Conservation (phyloP, 2,113 vertebrate genomes). For the Gambusia affinis region DNA sequence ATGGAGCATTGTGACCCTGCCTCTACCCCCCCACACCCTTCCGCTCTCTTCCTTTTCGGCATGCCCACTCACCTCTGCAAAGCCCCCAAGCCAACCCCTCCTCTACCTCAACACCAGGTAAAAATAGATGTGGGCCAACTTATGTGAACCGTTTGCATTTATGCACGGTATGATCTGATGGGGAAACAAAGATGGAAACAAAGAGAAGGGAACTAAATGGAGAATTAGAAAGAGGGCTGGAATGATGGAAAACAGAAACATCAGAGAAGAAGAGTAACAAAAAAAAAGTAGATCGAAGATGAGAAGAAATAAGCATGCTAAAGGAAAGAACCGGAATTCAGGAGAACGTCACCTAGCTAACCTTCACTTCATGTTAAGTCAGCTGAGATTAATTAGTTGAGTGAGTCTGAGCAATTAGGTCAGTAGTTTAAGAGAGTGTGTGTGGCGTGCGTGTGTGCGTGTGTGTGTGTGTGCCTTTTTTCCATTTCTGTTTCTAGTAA, state of each 20-base stretch:
- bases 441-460: slow-evolving; percentile 37
- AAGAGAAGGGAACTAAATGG: slow-evolving; percentile 2
- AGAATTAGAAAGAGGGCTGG: neutral
- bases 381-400: slow-evolving; percentile 92
- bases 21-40: slow-evolving; percentile 41
- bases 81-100: slow-evolving; percentile 2
- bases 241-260: neutral
- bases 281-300: neutral
- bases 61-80: slow-evolving; percentile 72
- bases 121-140: slow-evolving; percentile 77
- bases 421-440: slow-evolving; percentile 68
- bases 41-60: slow-evolving; percentile 39
- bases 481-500: slow-evolving; percentile 4
- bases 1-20: slow-evolving; percentile 86
- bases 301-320: slow-evolving; percentile 1
- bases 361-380: slow-evolving; percentile 90
- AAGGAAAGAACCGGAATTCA: slow-evolving; percentile 74
- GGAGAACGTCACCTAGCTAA: slow-evolving; percentile 88
- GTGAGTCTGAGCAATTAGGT: slow-evolving; percentile 86
- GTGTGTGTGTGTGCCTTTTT: slow-evolving; percentile 7
- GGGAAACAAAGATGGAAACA: neutral
- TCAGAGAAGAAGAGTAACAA: neutral
- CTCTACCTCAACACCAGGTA: slow-evolving; percentile 53
- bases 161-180: slow-evolving; percentile 18
- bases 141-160: slow-evolving; percentile 42